Conservation (phyloP, 2,113 vertebrate genomes). For the Macaca fascicularis region DNA sequence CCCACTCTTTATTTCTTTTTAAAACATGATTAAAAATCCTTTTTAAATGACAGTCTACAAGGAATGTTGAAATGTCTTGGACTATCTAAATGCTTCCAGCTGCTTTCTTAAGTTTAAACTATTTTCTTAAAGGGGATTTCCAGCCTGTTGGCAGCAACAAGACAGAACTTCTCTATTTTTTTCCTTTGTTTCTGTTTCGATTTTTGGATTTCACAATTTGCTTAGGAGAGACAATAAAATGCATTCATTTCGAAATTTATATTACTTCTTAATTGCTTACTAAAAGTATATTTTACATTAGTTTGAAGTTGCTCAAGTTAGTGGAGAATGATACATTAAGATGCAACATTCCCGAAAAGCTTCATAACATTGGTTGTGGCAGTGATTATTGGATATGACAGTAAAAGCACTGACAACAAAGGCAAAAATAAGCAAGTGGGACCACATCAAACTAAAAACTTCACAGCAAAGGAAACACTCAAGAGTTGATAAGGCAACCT, state of each 20-base stretch:
- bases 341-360: background rate
- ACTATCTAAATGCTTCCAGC: slow-evolving; percentile 70
- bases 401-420: background rate
- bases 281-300: background rate
- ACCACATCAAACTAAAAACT: background rate
- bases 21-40: slow-evolving; percentile 31
- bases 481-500: background rate
- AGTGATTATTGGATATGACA: background rate
- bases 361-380: background rate
- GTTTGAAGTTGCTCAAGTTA: background rate
- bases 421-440: background rate
- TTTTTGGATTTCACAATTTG: slow-evolving; percentile 59
- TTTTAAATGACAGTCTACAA: slow-evolving; percentile 48
- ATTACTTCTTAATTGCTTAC: slow-evolving; percentile 10
- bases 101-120: slow-evolving; percentile 70
- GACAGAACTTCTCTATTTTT: slow-evolving; percentile 8
- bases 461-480: background rate
- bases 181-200: slow-evolving; percentile 33
- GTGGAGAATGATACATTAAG: background rate
- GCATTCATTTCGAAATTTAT: slow-evolving; percentile 15
- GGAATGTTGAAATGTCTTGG: slow-evolving; percentile 59
- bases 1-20: slow-evolving; percentile 35
- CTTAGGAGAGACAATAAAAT: slow-evolving; percentile 21
- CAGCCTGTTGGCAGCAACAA: slow-evolving; percentile 56
- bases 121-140: slow-evolving; percentile 71